A percentile compares a stretch with the other conserved stretches of the same genome.
Evolutionary conservation across 2,797 vertebrate species (phyloP).

Genomic region (Danio choprae): DNA sequence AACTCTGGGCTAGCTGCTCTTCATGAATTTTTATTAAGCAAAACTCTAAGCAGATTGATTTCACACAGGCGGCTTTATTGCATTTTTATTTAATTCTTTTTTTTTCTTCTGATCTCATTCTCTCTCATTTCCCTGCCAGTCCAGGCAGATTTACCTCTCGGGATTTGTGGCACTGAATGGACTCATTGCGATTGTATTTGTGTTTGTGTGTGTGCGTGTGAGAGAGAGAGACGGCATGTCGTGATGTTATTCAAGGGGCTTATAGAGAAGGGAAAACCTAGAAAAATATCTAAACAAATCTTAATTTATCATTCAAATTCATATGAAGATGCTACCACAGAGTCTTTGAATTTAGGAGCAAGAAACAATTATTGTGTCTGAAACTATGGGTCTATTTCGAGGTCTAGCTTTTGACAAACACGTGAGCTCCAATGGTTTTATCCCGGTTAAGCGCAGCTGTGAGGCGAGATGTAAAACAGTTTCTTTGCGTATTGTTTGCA

Average conservation of each 20-base stretch:
- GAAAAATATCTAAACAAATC: neutral
- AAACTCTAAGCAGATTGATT: constrained; percentile 99
- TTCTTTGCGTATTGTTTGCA: too few species aligned
- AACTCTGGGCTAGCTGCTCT: constrained; percentile 90
- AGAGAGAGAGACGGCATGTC: constrained; percentile 50
- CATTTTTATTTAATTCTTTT: constrained; percentile 98
- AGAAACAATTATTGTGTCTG: constrained; percentile 6
- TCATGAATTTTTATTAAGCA: constrained; percentile 99
- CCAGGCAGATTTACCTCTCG: constrained; percentile 73
- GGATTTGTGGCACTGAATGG: constrained; percentile 74
- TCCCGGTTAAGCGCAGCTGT: neutral
- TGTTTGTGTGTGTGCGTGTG: constrained; percentile 63
- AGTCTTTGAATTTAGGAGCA: neutral
- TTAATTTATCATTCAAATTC: constrained; percentile 11
- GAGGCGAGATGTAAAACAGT: neutral
- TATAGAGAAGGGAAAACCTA: neutral
- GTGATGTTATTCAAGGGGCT: constrained; percentile 9
- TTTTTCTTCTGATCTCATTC: constrained; percentile 71
- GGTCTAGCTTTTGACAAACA: neutral
- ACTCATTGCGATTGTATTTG: constrained; percentile 67
- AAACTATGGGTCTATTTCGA: neutral
- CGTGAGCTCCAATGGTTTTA: neutral
- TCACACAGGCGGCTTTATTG: constrained; percentile 94
- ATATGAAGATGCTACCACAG: neutral
- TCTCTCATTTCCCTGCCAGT: constrained; percentile 71